phyloP scores from a whole-genome alignment of 2,888 invertebrate species.

The Dendrolimus houi region DNA sequence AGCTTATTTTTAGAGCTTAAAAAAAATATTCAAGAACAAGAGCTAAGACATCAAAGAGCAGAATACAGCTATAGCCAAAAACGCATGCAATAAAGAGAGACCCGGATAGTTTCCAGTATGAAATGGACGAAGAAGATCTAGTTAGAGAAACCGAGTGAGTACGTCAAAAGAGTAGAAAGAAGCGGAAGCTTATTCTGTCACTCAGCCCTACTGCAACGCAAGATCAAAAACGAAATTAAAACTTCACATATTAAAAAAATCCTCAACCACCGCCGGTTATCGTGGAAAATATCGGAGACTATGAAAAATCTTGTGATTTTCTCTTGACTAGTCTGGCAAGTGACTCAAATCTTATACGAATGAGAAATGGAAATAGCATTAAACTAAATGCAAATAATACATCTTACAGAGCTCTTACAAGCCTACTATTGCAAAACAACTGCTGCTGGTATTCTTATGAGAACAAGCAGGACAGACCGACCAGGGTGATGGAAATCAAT shows the following conservation, averaged over 20 bases:
- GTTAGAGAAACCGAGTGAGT: background rate
- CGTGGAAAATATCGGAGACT: too few relatives aligned
- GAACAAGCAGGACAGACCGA: too few relatives aligned
- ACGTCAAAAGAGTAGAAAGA: background rate
- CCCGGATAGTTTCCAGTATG: background rate
- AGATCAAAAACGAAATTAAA: background rate
- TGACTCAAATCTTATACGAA: too few relatives aligned
- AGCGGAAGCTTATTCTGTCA: background rate
- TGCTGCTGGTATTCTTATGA: too few relatives aligned
- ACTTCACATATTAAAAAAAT: background rate
- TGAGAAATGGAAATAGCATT: too few relatives aligned
- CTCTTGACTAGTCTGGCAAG: too few relatives aligned
- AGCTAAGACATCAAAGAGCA: background rate
- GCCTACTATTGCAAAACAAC: too few relatives aligned
- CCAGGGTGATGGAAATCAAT: too few relatives aligned
- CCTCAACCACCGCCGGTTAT: too few relatives aligned
- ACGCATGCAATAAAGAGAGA: background rate
- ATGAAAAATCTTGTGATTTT: too few relatives aligned
- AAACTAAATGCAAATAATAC: too few relatives aligned
- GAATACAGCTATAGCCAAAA: background rate
- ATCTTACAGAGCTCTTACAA: too few relatives aligned
- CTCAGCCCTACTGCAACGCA: background rate
- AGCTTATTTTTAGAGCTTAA: background rate
- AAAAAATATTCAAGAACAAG: background rate
- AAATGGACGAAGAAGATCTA: background rate